Conservation (phyloP, 2,797 vertebrate genomes). For the Periophthalmus magnuspinnatus region DNA sequence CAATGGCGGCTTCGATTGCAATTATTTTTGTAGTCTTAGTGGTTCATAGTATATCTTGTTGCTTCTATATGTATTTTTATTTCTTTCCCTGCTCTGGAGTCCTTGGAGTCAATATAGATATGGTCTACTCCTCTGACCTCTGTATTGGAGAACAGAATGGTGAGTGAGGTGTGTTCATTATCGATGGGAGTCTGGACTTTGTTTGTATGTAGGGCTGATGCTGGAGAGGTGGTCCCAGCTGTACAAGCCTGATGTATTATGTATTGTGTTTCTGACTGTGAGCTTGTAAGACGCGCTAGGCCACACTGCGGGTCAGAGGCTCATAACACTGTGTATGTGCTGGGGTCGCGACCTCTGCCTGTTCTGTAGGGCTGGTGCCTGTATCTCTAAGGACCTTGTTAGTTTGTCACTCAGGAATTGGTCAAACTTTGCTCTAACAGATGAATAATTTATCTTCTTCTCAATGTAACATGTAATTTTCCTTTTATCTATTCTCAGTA, state of each 20-base stretch:
- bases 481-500: not conserved
- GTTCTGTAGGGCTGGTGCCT: slow-evolving; percentile 19
- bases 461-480: not conserved
- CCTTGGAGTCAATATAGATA: not conserved
- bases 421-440: slow-evolving; percentile 11
- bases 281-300: slow-evolving; percentile 55
- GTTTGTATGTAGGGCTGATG: slow-evolving; percentile 49
- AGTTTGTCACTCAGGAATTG: slow-evolving; percentile 40
- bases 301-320: slow-evolving; percentile 69
- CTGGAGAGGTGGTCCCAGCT: slow-evolving; percentile 49
- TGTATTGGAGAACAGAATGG: slow-evolving; percentile 13
- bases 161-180: slow-evolving; percentile 42
- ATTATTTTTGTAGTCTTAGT: not conserved
- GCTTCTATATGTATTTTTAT: not conserved
- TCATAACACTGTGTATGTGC: slow-evolving; percentile 37
- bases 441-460: not conserved
- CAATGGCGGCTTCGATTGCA: too few relatives aligned
- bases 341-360: slow-evolving; percentile 58
- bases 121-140: not conserved
- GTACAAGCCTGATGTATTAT: slow-evolving; percentile 70
- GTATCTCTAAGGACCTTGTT: slow-evolving; percentile 45
- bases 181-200: slow-evolving; percentile 40
- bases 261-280: slow-evolving; percentile 60
- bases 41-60: not conserved
- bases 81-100: not conserved